Percentiles rank a stretch among this genome's conserved stretches.
Conservation (phyloP, 2,888 invertebrate species). For the Ypsolopha scabrella region DNA sequence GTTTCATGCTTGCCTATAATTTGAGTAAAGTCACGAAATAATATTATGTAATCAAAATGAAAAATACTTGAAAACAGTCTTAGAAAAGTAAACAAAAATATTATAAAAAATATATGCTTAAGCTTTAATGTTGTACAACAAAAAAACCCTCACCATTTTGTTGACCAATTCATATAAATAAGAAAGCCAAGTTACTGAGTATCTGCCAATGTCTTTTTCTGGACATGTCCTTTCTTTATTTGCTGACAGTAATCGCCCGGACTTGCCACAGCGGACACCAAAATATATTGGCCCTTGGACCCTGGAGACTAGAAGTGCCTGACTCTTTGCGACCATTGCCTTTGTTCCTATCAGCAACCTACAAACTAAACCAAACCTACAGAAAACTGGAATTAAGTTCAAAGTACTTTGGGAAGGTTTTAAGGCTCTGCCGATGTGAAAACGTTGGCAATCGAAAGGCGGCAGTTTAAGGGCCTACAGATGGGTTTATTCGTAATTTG, state of each 20-base stretch:
- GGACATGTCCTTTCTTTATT: constrained; percentile 44
- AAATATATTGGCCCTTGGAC: constrained; percentile 52
- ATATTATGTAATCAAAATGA: too few relatives aligned
- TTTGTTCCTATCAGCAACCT: constrained; percentile 15
- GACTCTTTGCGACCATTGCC: constrained; percentile 27
- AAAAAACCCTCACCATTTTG: not conserved
- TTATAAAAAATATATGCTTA: too few relatives aligned
- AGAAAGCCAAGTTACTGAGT: constrained; percentile 9
- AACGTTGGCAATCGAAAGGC: constrained; percentile 43
- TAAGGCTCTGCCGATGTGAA: constrained; percentile 14
- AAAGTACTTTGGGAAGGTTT: not conserved
- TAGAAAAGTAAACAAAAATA: too few relatives aligned
- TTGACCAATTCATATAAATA: not conserved
- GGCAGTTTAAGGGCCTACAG: constrained; percentile 44
- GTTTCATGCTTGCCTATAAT: too few relatives aligned
- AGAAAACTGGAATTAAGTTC: not conserved
- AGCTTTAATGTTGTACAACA: too few relatives aligned
- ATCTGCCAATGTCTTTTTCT: constrained; percentile 27
- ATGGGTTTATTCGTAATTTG: constrained; percentile 55
- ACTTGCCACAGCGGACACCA: constrained; percentile 32
- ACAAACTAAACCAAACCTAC: not conserved
- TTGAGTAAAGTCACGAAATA: too few relatives aligned
- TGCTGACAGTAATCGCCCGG: constrained; percentile 57
- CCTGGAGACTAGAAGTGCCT: constrained; percentile 41
- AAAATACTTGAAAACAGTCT: too few relatives aligned